A percentile compares a stretch with the other conserved stretches of the same genome.
phyloP scores from a whole-genome alignment of 2,113 vertebrate species.

The Chaetops frenatus region DNA sequence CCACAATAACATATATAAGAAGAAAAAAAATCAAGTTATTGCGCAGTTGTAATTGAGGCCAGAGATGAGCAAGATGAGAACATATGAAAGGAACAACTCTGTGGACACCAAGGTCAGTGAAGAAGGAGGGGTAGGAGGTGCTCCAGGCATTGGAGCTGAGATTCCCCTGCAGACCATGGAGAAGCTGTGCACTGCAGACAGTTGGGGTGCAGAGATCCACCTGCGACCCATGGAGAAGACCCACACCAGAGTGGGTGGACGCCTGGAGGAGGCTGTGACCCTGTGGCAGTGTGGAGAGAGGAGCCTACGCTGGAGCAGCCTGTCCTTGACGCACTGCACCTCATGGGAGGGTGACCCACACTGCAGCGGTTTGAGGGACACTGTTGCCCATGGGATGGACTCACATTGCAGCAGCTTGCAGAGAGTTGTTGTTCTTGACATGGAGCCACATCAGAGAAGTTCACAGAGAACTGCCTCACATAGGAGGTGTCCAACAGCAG shows the following conservation, averaged over 20 bases:
- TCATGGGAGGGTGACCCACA: accelerated
- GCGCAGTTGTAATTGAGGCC: neutral
- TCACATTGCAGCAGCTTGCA: neutral
- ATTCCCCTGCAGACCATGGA: neutral
- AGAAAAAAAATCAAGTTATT: neutral
- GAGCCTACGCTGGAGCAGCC: neutral
- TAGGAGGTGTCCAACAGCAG: neutral
- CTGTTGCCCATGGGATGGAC: neutral
- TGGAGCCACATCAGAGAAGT: neutral
- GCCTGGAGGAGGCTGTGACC: neutral
- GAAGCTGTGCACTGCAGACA: neutral
- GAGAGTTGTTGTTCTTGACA: neutral
- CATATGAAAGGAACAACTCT: neutral
- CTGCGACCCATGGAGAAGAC: neutral
- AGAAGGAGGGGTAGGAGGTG: neutral
- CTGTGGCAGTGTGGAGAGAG: neutral
- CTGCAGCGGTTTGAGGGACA: neutral
- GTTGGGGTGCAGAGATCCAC: neutral
- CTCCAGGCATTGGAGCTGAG: neutral
- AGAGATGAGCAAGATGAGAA: neutral
- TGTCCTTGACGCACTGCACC: neutral
- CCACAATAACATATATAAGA: neutral
- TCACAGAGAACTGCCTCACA: neutral
- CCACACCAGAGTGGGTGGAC: neutral
- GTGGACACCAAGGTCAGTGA: neutral